Conservation (phyloP, 2,113 vertebrate genomes). For the Protobothrops flavoviridis region DNA sequence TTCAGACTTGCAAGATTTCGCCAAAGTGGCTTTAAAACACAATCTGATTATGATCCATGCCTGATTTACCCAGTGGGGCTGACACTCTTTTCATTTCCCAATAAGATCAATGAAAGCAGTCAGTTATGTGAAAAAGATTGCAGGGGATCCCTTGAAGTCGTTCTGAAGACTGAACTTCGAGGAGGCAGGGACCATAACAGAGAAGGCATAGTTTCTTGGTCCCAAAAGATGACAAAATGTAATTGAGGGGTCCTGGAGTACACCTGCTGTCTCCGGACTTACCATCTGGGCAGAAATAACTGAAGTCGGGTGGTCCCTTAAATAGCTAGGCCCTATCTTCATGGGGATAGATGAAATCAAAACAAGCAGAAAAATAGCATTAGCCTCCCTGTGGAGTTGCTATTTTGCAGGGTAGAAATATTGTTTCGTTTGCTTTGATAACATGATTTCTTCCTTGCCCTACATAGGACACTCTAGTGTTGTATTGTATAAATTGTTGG, state of each 20-base stretch:
- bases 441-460: background rate
- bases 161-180: no score
- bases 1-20: no score
- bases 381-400: background rate
- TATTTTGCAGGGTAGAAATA: background rate
- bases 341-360: background rate
- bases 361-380: background rate
- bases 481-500: background rate
- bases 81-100: background rate
- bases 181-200: no score
- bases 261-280: no score
- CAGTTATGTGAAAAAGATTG: background rate
- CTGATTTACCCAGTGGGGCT: no score
- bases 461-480: background rate
- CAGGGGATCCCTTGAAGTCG: no score
- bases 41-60: no score
- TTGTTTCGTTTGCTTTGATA: background rate
- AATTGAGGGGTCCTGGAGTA: no score
- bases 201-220: no score
- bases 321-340: background rate
- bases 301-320: background rate
- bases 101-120: background rate
- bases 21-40: no score
- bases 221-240: no score
- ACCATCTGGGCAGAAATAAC: no score